phyloP scores from a whole-genome alignment of 2,113 vertebrate genomes.

The Crocuta crocuta region DNA sequence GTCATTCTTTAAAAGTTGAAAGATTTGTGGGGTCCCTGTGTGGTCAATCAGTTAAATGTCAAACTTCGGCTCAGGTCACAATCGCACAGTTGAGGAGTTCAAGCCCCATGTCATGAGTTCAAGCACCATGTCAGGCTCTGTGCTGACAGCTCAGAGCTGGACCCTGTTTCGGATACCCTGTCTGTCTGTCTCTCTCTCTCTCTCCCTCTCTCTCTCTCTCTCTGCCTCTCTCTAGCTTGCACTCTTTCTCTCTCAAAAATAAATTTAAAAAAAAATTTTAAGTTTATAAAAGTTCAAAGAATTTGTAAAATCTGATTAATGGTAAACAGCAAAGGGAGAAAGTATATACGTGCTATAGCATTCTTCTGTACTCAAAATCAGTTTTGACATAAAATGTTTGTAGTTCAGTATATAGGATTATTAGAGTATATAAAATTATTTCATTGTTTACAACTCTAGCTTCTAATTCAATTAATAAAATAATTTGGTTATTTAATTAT shows the following conservation, averaged over 20 bases:
- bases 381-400: conserved; percentile 35
- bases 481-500: conserved; percentile 38
- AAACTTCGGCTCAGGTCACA: too few species aligned
- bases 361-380: conserved; percentile 21
- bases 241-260: too few species aligned
- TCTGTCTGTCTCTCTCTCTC: too few species aligned
- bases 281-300: conserved; percentile 10
- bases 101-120: too few species aligned
- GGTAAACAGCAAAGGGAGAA: neutral
- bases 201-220: too few species aligned
- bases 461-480: conserved; percentile 48
- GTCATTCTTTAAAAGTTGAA: conserved; percentile 30
- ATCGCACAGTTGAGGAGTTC: too few species aligned
- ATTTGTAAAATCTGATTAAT: neutral
- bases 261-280: too few species aligned
- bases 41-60: too few species aligned
- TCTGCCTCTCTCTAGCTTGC: too few species aligned
- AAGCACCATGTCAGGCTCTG: too few species aligned
- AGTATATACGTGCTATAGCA: neutral
- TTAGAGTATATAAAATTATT: conserved; percentile 19
- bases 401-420: neutral
- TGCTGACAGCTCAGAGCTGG: too few species aligned
- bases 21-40: neutral
- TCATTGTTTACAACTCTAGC: neutral
- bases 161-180: too few species aligned